These are phyloP conservation scores for Melangyna quadrimaculata DNA, from an alignment of 2,888 invertebrate species.

Conservation along the genomic window DNA sequence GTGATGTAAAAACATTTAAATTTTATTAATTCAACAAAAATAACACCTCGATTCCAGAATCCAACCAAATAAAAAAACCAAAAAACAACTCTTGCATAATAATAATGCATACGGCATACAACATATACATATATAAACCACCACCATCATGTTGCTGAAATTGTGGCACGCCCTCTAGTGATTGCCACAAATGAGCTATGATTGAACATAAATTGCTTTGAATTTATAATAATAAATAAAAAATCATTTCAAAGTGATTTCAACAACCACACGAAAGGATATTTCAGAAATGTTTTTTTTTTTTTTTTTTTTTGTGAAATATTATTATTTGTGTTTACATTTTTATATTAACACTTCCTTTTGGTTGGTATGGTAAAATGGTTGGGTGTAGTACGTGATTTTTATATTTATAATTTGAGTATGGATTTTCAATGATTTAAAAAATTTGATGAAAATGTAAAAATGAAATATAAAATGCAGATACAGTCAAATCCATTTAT, in stretches of 20 bases:
- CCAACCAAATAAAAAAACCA: not conserved
- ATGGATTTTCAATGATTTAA: not conserved
- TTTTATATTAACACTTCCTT: constrained; percentile 20
- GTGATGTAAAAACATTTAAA: not conserved
- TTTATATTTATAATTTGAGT: not conserved
- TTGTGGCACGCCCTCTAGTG: constrained; percentile 1
- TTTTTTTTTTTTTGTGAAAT: not conserved
- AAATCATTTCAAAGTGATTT: constrained; percentile 14
- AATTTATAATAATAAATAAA: constrained; percentile 26
- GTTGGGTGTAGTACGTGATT: not conserved
- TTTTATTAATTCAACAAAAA: constrained; percentile 33
- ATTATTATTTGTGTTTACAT: constrained; percentile 8
- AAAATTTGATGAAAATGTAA: not conserved
- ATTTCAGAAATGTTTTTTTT: not conserved
- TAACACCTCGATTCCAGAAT: constrained; percentile 3
- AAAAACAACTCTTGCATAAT: not conserved
- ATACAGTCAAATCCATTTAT: not conserved
- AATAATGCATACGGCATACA: too few species aligned
- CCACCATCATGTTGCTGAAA: not conserved
- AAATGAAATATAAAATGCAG: not conserved
- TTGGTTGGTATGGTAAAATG: not conserved
- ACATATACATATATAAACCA: not conserved
- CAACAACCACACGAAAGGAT: constrained; percentile 15
- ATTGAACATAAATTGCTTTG: constrained; percentile 40
- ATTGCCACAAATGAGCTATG: constrained; percentile 54